Evolutionary conservation across 1,140 invertebrate genomes (phyloP).

Genomic region (Trichonephila clavata): DNA sequence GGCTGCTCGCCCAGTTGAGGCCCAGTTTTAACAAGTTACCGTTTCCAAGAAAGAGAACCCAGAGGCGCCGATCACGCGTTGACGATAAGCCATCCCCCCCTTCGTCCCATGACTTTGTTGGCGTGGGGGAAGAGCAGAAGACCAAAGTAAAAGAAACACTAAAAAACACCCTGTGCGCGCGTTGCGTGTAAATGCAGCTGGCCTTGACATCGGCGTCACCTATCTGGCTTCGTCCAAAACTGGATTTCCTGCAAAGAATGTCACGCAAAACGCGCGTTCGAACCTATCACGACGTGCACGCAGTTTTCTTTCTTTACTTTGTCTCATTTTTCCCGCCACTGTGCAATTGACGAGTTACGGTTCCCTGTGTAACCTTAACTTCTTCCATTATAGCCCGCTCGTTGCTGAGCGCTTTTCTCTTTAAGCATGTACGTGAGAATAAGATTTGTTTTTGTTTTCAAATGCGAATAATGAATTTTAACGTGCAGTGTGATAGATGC

Average conservation of each 20-base stretch:
- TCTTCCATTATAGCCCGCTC: neutral
- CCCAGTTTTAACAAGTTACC: slow-evolving; percentile 59
- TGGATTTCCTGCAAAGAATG: slow-evolving; percentile 75
- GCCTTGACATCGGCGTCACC: slow-evolving; percentile 75
- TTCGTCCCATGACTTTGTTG: slow-evolving; percentile 50
- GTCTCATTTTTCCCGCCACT: slow-evolving; percentile 31
- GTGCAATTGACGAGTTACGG: slow-evolving; percentile 1
- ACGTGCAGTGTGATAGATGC: neutral
- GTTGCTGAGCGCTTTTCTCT: neutral
- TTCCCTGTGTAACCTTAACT: slow-evolving; percentile 1
- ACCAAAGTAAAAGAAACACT: slow-evolving; percentile 30
- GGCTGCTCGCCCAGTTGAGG: slow-evolving; percentile 44
- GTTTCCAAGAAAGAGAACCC: slow-evolving; percentile 61
- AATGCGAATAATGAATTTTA: neutral
- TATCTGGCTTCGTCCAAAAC: slow-evolving; percentile 64
- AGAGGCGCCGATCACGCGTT: slow-evolving; percentile 72
- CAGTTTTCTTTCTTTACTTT: slow-evolving; percentile 63
- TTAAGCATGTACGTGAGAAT: neutral
- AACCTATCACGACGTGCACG: slow-evolving; percentile 56
- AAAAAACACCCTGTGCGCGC: slow-evolving; percentile 66
- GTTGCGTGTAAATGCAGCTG: slow-evolving; percentile 72
- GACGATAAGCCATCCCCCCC: slow-evolving; percentile 65
- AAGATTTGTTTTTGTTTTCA: neutral
- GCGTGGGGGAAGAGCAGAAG: slow-evolving; percentile 42
- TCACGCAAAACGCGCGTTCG: slow-evolving; percentile 79